Base-by-base conservation (phyloP, 1,140 invertebrate species). In the Paraescarpia echinospica region DNA sequence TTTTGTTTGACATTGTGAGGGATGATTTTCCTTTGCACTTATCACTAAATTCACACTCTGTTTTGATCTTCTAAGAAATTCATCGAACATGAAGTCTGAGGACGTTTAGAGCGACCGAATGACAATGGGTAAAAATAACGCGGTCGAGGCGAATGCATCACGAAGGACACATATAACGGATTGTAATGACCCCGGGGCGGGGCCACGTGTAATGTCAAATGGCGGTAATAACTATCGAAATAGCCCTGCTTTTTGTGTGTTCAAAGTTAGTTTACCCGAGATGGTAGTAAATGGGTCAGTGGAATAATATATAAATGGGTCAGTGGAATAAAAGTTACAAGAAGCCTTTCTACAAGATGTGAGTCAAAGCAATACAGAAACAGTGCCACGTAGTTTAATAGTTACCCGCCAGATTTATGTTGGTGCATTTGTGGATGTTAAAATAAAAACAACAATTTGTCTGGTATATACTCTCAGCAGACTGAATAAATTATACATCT, bases 1-100 rank as follows among this genome's bases (percentile, higher is more conserved):
- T 18, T 77, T 77, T 77, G 59, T 77, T 77, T 77, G 59, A 77
- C 59, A 77, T 77, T 27, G 18, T 77, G 59, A 77, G 2, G 59
- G 59, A 77, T 77, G 59, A 77, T 77, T 77, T 77, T 77, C 59
- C 59, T 77, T 77, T 77, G 59, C 59, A 77, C 59, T 77, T 77
- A 27, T 77, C 59, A 77, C 59, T 0, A 77, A 77, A 77, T 77
- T 77, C 59, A 77, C 27, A 31, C 59, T 77, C 59, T 27, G 27
- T 77, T 77, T 77, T 77, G 59, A 77, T 77, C 27, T 77, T 77
- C 59, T 77, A 27, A 77, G 59, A 77, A 77, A 77, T 77, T 77
- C 59, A 77, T 77, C 59, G 18, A 77, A 77, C 27, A 77, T 77
- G 59, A 77, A 77, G 59, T 77, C 59, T 77, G 27, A 6, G 59